Conservation (phyloP, 30 jellyfish, hydroid and myxozoan genomes). For the Clytia hemisphaerica region DNA sequence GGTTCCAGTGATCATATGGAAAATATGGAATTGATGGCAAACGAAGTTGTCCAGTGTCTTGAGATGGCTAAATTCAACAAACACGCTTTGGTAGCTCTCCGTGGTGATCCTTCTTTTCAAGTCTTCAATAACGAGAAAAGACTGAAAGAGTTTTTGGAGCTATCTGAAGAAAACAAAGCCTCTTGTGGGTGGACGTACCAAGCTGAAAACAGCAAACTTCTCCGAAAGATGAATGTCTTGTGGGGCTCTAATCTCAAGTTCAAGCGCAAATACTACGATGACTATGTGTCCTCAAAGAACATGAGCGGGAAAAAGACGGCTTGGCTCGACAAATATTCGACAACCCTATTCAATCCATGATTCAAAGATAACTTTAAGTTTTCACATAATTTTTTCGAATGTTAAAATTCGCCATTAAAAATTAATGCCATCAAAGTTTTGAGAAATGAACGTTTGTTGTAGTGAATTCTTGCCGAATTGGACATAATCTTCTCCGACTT, state of each 20-base stretch:
- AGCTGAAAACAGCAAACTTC: not conserved
- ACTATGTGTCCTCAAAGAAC: not conserved
- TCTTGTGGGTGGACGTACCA: not conserved
- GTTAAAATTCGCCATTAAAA: too few species aligned
- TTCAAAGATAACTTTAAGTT: too few species aligned
- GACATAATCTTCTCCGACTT: too few species aligned
- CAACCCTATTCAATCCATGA: too few species aligned
- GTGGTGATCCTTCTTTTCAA: not conserved
- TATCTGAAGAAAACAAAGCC: not conserved
- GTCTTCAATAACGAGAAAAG: constrained; percentile 12
- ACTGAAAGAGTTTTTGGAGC: not conserved
- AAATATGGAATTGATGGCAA: constrained; percentile 18
- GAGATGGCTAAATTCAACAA: not conserved
- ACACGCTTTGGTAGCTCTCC: not conserved
- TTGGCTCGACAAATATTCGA: constrained; percentile 7
- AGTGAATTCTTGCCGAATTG: too few species aligned
- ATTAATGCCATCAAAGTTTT: too few species aligned
- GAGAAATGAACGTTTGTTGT: too few species aligned
- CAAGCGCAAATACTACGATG: not conserved
- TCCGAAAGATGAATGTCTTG: not conserved
- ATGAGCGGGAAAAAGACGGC: too few species aligned
- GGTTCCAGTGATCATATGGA: not conserved
- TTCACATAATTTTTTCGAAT: too few species aligned
- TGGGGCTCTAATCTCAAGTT: not conserved
- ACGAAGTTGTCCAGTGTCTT: not conserved